Percentiles rank a stretch among this genome's conserved stretches.
Evolutionary conservation across 2,113 vertebrate species (phyloP).

Genomic region (Xenus cinereus): DNA sequence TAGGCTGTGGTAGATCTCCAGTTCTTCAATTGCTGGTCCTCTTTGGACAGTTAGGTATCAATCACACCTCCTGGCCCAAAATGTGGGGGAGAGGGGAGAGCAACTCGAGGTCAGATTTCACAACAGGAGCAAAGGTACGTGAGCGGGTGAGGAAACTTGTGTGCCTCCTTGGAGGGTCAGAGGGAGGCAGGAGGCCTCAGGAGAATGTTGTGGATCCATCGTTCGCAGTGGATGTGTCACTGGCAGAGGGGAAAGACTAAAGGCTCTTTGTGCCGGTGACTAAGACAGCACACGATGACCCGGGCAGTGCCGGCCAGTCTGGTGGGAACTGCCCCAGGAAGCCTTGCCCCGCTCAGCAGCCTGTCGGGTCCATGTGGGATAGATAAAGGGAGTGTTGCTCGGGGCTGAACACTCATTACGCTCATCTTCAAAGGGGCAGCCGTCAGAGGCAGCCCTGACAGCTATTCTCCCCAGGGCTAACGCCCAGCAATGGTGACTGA

Average conservation of each 20-base stretch:
- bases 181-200: background rate
- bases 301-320: accelerated
- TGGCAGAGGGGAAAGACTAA: accelerated
- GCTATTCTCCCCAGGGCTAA: background rate
- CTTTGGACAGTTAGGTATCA: background rate
- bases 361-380: accelerated
- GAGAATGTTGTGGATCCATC: background rate
- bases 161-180: background rate
- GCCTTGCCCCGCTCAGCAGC: background rate
- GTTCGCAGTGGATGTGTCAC: background rate
- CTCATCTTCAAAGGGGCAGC: background rate
- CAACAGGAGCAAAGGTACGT: background rate
- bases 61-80: background rate
- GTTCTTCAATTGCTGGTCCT: accelerated
- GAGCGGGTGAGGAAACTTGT: background rate
- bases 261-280: background rate
- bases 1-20: background rate
- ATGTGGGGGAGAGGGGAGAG: background rate
- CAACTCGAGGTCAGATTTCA: background rate
- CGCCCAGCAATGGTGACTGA: background rate
- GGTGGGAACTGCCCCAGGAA: background rate
- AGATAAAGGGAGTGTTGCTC: background rate
- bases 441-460: background rate
- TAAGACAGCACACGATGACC: background rate
- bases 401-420: background rate